Percentiles rank a stretch among this genome's conserved stretches.
phyloP scores from a whole-genome alignment of 2,797 vertebrate species.

The Gouania willdenowi region DNA sequence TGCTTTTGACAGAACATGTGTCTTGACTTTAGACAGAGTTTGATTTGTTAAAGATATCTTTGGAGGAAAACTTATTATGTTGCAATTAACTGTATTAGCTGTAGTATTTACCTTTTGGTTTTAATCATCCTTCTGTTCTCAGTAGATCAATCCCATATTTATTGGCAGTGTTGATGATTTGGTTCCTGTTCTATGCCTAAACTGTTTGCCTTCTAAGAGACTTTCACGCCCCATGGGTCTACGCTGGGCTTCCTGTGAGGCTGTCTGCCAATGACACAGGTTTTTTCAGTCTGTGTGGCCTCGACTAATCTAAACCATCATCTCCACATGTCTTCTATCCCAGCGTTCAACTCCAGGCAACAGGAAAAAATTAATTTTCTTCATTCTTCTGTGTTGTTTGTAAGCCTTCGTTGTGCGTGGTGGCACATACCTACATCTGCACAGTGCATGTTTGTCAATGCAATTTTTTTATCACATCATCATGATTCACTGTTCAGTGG shows the following conservation, averaged over 20 bases:
- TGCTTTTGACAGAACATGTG: slow-evolving; percentile 8
- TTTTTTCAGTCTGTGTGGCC: slow-evolving; percentile 69
- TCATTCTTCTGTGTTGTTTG: slow-evolving; percentile 44
- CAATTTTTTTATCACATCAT: slow-evolving; percentile 26
- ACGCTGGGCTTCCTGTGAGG: slow-evolving; percentile 46
- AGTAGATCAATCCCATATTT: slow-evolving; percentile 20
- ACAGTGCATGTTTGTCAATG: not conserved
- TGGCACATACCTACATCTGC: not conserved
- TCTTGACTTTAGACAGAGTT: too few species aligned
- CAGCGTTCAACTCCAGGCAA: slow-evolving; percentile 58
- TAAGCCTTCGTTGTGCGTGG: slow-evolving; percentile 34
- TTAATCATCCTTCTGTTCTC: not conserved
- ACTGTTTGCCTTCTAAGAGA: slow-evolving; percentile 20
- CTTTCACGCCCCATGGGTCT: slow-evolving; percentile 41
- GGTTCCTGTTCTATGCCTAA: slow-evolving; percentile 11
- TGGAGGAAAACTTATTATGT: too few species aligned
- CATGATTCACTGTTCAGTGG: slow-evolving; percentile 34
- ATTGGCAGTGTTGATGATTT: slow-evolving; percentile 13
- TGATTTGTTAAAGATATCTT: too few species aligned
- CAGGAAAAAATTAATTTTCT: slow-evolving; percentile 75
- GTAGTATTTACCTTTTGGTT: too few species aligned
- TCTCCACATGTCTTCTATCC: slow-evolving; percentile 76
- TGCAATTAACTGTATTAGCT: too few species aligned
- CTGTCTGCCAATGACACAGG: slow-evolving; percentile 47
- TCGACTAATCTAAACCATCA: slow-evolving; percentile 67